phyloP scores from a whole-genome alignment of 2,113 vertebrate genomes.

The Perccottus glenii region DNA sequence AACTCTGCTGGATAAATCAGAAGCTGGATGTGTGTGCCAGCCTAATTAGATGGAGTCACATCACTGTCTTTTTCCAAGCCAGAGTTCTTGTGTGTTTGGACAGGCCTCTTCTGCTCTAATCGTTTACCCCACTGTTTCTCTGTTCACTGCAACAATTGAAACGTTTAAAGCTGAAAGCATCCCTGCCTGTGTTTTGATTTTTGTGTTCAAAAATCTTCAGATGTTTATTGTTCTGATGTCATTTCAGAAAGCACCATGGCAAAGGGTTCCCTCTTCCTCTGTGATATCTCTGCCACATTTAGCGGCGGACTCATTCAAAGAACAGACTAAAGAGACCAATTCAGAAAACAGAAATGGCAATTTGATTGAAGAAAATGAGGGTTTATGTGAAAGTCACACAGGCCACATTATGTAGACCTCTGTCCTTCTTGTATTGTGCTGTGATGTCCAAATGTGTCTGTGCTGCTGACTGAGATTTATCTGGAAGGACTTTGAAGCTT shows the following conservation, averaged over 20 bases:
- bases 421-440: slow-evolving; percentile 51
- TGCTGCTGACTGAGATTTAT: slow-evolving; percentile 53
- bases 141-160: slow-evolving; percentile 34
- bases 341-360: slow-evolving; percentile 12
- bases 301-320: slow-evolving; percentile 1
- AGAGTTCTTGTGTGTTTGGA: slow-evolving; percentile 37
- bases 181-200: slow-evolving; percentile 2
- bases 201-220: slow-evolving; percentile 14
- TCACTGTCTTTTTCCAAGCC: slow-evolving; percentile 29
- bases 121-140: slow-evolving; percentile 55
- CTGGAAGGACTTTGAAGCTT: slow-evolving; percentile 49
- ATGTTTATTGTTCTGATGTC: slow-evolving; percentile 13
- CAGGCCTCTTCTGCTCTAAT: slow-evolving; percentile 40
- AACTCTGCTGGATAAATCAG: slow-evolving; percentile 8
- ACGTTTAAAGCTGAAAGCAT: not conserved
- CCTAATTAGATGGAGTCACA: slow-evolving; percentile 25
- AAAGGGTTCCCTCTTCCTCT: not conserved
- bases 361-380: not conserved
- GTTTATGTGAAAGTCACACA: slow-evolving; percentile 10
- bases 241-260: not conserved
- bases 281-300: slow-evolving; percentile 4
- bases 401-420: slow-evolving; percentile 41
- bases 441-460: slow-evolving; percentile 46
- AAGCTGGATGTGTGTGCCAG: too few relatives aligned
- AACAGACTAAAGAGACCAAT: slow-evolving; percentile 13